Evolutionary conservation across 2,797 vertebrate genomes (phyloP).

Genomic region (Mus caroli): DNA sequence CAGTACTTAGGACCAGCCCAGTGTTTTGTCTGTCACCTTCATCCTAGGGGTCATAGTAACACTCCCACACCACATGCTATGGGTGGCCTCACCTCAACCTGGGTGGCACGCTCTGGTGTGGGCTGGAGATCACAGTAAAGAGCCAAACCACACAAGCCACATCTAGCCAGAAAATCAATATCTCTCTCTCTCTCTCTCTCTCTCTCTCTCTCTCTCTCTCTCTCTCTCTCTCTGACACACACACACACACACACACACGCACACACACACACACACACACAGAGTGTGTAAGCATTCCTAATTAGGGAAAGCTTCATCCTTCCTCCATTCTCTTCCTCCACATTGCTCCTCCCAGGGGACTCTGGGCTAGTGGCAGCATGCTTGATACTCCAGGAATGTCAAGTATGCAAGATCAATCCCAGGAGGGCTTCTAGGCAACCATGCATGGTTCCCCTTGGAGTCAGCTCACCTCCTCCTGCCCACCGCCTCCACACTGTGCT

Average conservation of each 20-base stretch:
- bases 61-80: neutral
- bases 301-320: neutral
- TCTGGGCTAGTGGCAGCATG: constrained; percentile 5
- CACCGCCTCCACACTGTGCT: neutral
- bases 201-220: too few relatives aligned
- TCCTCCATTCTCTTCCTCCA: neutral
- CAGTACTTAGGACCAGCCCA: neutral
- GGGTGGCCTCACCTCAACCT: neutral
- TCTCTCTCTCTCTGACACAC: too few relatives aligned
- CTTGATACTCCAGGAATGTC: constrained; percentile 69
- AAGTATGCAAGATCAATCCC: constrained; percentile 57
- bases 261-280: neutral
- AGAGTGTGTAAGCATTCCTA: neutral
- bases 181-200: too few relatives aligned
- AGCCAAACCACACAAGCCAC: neutral
- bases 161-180: neutral
- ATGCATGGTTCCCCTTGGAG: constrained; percentile 62
- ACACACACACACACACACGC: neutral
- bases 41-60: neutral
- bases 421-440: constrained; percentile 50
- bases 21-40: neutral
- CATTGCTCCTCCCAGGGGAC: constrained; percentile 26
- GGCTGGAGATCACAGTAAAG: neutral
- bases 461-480: neutral
- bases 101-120: neutral